phyloP scores from a whole-genome alignment of 2,113 vertebrate genomes.

The Nothobranchius furzeri region DNA sequence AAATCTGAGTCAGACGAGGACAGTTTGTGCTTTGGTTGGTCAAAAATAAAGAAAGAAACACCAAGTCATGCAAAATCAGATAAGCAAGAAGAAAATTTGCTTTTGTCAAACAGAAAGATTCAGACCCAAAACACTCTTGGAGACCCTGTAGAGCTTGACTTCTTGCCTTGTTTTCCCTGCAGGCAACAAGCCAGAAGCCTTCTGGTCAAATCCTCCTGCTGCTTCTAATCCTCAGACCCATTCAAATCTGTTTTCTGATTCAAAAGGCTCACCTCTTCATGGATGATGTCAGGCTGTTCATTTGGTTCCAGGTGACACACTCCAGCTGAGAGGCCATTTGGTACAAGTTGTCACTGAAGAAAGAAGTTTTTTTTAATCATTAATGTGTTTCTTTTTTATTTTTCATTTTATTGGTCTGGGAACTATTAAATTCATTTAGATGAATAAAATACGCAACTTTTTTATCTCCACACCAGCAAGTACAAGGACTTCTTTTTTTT shows the following conservation, averaged over 20 bases:
- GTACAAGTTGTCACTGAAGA: constrained; percentile 71
- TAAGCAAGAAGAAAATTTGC: neutral
- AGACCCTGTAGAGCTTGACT: neutral
- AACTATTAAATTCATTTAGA: neutral
- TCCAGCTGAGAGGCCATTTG: constrained; percentile 78
- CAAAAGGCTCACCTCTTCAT: constrained; percentile 63
- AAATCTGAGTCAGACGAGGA: neutral
- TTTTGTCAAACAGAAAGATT: too few species aligned
- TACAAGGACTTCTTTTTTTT: too few species aligned
- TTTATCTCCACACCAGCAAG: too few species aligned
- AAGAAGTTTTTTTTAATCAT: too few species aligned
- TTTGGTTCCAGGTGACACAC: constrained; percentile 75
- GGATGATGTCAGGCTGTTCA: constrained; percentile 68
- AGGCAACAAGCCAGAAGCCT: constrained; percentile 34
- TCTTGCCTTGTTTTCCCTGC: constrained; percentile 14
- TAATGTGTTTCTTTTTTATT: too few species aligned
- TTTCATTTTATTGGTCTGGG: neutral
- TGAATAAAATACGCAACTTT: neutral
- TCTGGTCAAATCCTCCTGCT: constrained; percentile 32
- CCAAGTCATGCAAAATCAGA: neutral
- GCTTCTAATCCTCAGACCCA: constrained; percentile 14
- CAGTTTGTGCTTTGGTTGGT: neutral
- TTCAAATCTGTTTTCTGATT: neutral
- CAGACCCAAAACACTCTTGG: too few species aligned
- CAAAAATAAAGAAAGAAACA: neutral